Evolutionary conservation across 1,140 invertebrate genomes (phyloP).

Genomic region (Hyles vespertilio): DNA sequence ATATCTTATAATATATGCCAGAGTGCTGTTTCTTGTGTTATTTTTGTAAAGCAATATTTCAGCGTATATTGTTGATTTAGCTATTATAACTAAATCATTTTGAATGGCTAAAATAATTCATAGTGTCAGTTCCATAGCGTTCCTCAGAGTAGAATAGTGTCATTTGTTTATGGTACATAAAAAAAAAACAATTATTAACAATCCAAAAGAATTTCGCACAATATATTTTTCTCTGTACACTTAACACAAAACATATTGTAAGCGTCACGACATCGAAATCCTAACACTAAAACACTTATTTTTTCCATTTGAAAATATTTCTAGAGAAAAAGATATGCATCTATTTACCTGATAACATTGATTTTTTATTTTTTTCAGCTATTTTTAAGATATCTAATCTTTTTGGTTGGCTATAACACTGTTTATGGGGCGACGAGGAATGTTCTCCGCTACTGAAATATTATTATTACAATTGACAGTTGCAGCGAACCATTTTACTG

Average conservation of each 20-base stretch:
- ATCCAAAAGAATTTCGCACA: too few relatives aligned
- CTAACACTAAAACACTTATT: constrained; percentile 65
- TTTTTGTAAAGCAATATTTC: constrained; percentile 18
- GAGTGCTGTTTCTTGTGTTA: constrained; percentile 39
- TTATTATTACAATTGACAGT: constrained; percentile 1
- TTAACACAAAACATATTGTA: neutral
- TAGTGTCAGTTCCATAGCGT: constrained; percentile 10
- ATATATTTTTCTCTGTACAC: too few relatives aligned
- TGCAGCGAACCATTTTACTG: constrained; percentile 7
- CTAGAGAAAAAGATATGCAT: constrained; percentile 73
- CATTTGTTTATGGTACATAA: constrained; percentile 16
- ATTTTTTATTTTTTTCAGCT: constrained; percentile 39
- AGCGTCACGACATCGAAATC: constrained; percentile 63
- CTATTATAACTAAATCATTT: constrained; percentile 6
- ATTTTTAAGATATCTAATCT: constrained; percentile 47
- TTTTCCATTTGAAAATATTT: constrained; percentile 64
- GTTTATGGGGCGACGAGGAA: constrained; percentile 27
- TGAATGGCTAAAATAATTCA: constrained; percentile 9
- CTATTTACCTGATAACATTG: constrained; percentile 67
- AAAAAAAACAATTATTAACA: too few relatives aligned
- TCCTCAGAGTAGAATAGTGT: constrained; percentile 24
- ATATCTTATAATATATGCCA: constrained; percentile 50
- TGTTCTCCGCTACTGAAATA: too few relatives aligned
- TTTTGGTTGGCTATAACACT: constrained; percentile 42
- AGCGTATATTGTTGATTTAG: constrained; percentile 7